phyloP scores from a whole-genome alignment of 2,888 invertebrate species.

The Willowsia nigromaculata region DNA sequence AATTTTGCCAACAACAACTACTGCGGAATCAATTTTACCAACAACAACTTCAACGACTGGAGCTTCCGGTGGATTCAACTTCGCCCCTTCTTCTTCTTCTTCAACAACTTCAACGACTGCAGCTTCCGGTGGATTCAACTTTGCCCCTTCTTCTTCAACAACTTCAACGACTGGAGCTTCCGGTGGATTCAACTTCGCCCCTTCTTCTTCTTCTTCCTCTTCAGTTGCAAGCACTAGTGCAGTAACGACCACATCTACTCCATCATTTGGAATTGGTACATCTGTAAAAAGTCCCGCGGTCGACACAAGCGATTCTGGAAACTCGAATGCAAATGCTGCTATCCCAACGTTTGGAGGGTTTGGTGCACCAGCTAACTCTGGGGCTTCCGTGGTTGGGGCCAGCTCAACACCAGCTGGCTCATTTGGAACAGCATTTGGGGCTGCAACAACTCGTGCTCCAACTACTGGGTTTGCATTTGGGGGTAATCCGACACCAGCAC shows the following conservation, averaged over 20 bases:
- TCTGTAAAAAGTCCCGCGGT: background rate
- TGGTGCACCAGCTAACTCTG: background rate
- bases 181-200: no score
- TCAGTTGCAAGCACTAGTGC: no score
- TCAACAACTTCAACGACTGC: no score
- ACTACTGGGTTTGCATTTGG: background rate
- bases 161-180: background rate
- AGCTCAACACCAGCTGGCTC: background rate
- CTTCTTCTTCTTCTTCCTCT: no score
- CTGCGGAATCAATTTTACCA: background rate
- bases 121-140: background rate
- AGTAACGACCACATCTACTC: background rate
- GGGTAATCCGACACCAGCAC: constrained; percentile 1
- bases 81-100: no score
- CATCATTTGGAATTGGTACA: background rate
- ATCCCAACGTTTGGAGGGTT: constrained; percentile 7
- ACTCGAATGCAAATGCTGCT: no score
- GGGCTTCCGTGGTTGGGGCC: background rate
- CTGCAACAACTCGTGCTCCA: background rate
- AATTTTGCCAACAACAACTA: background rate
- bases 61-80: background rate
- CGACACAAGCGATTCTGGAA: constrained; percentile 5
- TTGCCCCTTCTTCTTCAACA: no score
- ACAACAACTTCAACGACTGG: background rate
- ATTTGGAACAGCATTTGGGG: background rate